Base-by-base conservation (phyloP, 2,797 vertebrate species). In the Synaphobranchus kaupii region DNA sequence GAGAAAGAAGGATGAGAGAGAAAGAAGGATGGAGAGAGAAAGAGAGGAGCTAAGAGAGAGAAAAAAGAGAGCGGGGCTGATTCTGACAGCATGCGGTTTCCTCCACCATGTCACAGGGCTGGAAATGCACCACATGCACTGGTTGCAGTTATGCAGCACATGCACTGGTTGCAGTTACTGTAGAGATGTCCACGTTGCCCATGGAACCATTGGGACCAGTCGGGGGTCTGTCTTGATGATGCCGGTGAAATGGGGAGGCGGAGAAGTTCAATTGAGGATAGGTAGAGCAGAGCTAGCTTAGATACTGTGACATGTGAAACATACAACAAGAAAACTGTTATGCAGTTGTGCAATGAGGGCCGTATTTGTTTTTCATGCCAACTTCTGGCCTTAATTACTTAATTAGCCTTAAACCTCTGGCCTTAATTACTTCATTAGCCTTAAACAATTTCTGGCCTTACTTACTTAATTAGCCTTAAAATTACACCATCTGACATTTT, bases 181-280 rank as follows among this genome's bases (percentile, higher is more conserved):
- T 52, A 56, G 28, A 7, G 60, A 63, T 73, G 66, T 88, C 60
- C 4, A 71, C 87, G 25, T 86, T 73, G 31, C 85, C 87, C 85
- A 84, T 87, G 88, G 80, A 87, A 83, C 84, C 91, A 90, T 89
- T 90, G 86, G 66, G 73, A 83, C 22, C 34, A 39, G 31, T 17
- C 34, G 84, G 48, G 39, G 15, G 5, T 22, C 22, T 85, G 68
- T 86, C 71, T 58, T 83, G 44, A 82, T 86, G 76, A 73, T n/a
- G 56, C 50, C 28, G 44, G 15, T 48, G 44, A 31, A 25, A n/a
- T 15, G 13, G 31, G 31, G 50, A 54, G 58, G 39, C 60, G 82
- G 54, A 9, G 13, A 22, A 28, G 56, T 50, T 76, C 6, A 76
- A 4, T 4, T 76, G 31, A 76, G 71, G 71, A 76, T 34, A 39